These are phyloP conservation scores for Squalus acanthias DNA, from an alignment of 2,797 vertebrate genomes.

Conservation along the genomic window DNA sequence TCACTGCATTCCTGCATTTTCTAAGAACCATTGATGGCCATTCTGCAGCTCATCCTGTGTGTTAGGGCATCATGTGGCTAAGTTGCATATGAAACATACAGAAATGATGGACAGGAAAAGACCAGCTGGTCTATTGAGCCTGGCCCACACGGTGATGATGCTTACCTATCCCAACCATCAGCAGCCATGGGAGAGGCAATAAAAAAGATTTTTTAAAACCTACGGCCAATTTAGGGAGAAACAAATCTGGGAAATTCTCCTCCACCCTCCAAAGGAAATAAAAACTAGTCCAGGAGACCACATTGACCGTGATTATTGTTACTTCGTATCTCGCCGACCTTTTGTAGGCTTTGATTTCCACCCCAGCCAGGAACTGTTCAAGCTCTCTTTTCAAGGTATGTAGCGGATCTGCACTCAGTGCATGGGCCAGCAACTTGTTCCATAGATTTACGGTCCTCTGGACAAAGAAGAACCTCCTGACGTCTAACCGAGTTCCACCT, in stretches of 20 bases:
- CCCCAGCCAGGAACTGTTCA: no score
- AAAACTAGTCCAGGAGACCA: background rate
- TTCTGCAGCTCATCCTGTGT: no score
- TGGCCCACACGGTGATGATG: no score
- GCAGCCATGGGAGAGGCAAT: background rate
- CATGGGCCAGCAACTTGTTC: background rate
- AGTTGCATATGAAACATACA: background rate
- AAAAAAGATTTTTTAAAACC: background rate
- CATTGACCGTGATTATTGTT: background rate
- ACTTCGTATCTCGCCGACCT: background rate
- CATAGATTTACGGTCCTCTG: background rate
- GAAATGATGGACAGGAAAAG: background rate
- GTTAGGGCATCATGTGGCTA: no score
- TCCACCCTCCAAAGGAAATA: background rate
- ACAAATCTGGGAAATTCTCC: background rate
- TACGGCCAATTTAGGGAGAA: background rate
- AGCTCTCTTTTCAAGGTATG: background rate
- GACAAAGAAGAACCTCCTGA: background rate
- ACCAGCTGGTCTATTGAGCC: background rate
- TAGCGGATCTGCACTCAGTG: background rate
- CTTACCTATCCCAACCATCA: no score
- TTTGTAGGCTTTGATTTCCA: no score
- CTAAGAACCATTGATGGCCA: no score
- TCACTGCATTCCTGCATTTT: no score
- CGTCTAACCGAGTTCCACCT: background rate